phyloP scores from a whole-genome alignment of 2,888 invertebrate species.

The Lumbricus terrestris region DNA sequence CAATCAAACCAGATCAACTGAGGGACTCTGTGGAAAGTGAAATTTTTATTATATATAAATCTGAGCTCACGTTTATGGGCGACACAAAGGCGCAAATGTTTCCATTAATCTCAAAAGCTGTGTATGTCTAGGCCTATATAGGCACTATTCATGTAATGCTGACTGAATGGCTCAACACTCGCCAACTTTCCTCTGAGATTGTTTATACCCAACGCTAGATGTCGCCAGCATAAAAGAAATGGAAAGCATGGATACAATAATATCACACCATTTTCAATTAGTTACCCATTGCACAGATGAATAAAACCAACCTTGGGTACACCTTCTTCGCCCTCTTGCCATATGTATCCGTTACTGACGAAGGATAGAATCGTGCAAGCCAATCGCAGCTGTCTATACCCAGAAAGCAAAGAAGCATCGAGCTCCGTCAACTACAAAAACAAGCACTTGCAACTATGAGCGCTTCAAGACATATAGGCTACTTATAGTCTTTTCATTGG shows the following conservation, averaged over 20 bases:
- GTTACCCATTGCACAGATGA: not conserved
- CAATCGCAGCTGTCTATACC: conserved; percentile 44
- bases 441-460: no score
- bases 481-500: no score
- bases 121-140: no score
- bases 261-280: not conserved
- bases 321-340: conserved; percentile 52
- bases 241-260: not conserved
- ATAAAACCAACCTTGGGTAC: conserved; percentile 42
- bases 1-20: no score
- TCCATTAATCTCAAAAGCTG: no score
- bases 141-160: not conserved
- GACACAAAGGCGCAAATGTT: no score
- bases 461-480: no score
- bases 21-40: no score
- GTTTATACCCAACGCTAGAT: not conserved
- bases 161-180: not conserved
- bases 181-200: not conserved
- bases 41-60: no score
- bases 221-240: not conserved
- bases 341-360: conserved; percentile 49
- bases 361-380: conserved; percentile 50
- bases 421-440: conserved; percentile 44
- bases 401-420: conserved; percentile 43
- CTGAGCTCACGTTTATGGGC: no score